Evolutionary conservation across 2,888 invertebrate species (phyloP).

Genomic region (Gnatocerus cornutus): DNA sequence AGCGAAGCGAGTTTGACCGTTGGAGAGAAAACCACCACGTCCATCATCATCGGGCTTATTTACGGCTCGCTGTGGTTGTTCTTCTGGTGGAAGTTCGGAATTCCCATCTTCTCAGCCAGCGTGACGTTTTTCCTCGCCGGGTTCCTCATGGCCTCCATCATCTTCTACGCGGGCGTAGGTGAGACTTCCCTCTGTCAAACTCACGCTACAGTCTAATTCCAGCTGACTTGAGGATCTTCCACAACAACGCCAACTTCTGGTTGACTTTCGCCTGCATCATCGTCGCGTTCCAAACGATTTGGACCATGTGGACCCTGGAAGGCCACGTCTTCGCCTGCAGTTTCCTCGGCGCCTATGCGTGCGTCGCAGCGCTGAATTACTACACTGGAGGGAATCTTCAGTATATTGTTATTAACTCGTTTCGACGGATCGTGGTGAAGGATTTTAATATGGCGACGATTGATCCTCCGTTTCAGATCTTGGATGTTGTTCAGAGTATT

Average conservation of each 20-base stretch:
- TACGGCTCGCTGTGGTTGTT: conserved; percentile 77
- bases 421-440: conserved; percentile 76
- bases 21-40: conserved; percentile 71
- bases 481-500: conserved; percentile 74
- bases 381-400: conserved; percentile 79
- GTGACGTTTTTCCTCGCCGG: conserved; percentile 77
- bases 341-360: conserved; percentile 78
- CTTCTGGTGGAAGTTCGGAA: conserved; percentile 78
- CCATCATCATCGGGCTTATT: conserved; percentile 74
- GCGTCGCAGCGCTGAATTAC: conserved; percentile 78
- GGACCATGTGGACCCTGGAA: conserved; percentile 72
- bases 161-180: conserved; percentile 60
- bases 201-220: conserved; percentile 60
- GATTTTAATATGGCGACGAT: conserved; percentile 76
- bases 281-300: conserved; percentile 60
- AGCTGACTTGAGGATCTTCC: conserved; percentile 72
- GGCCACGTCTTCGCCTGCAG: conserved; percentile 78
- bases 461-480: conserved; percentile 76
- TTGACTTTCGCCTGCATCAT: conserved; percentile 71
- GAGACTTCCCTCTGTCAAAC: conserved; percentile 33
- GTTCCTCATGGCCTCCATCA: conserved; percentile 74
- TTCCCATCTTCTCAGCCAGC: conserved; percentile 76
- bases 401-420: conserved; percentile 79
- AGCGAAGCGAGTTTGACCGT: conserved; percentile 17
- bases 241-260: conserved; percentile 78